Evolutionary conservation across 2,797 vertebrate genomes (phyloP).

Genomic region (Nothura maculosa): DNA sequence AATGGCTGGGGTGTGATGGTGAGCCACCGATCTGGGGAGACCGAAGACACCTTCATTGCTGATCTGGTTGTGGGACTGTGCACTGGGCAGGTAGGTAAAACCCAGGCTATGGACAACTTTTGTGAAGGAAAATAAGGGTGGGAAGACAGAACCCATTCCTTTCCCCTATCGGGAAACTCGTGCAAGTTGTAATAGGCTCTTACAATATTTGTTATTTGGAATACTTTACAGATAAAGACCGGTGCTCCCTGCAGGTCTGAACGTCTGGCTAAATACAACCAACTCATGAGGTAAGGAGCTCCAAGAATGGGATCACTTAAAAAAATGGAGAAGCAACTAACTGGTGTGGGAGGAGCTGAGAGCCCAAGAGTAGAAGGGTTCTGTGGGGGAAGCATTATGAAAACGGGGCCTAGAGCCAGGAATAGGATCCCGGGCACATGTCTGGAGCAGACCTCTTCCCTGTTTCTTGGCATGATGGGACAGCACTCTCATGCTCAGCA

Average conservation of each 20-base stretch:
- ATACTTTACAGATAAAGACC: slow-evolving; percentile 91
- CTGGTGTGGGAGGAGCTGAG: neutral
- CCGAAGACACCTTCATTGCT: slow-evolving; percentile 94
- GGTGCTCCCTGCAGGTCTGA: slow-evolving; percentile 94
- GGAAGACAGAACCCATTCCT: neutral
- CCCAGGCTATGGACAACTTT: neutral
- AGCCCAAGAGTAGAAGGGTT: neutral
- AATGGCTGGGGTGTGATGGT: slow-evolving; percentile 97
- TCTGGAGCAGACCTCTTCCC: neutral
- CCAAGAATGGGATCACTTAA: neutral
- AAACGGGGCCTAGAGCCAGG: neutral
- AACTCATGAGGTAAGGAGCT: slow-evolving; percentile 92
- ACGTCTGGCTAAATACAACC: slow-evolving; percentile 95
- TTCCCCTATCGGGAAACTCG: neutral
- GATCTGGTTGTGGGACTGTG: slow-evolving; percentile 95
- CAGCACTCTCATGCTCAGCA: neutral
- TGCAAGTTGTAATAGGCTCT: neutral
- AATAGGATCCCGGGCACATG: rapidly evolving
- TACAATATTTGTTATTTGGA: slow-evolving; percentile 23
- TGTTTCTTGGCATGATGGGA: neutral
- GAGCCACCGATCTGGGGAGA: slow-evolving; percentile 95
- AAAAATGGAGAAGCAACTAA: neutral
- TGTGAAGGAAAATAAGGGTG: neutral
- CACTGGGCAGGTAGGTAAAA: slow-evolving; percentile 90
- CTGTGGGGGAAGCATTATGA: neutral